Conservation (phyloP, 2,113 vertebrate species). For the Phalacrocorax pelagicus region DNA sequence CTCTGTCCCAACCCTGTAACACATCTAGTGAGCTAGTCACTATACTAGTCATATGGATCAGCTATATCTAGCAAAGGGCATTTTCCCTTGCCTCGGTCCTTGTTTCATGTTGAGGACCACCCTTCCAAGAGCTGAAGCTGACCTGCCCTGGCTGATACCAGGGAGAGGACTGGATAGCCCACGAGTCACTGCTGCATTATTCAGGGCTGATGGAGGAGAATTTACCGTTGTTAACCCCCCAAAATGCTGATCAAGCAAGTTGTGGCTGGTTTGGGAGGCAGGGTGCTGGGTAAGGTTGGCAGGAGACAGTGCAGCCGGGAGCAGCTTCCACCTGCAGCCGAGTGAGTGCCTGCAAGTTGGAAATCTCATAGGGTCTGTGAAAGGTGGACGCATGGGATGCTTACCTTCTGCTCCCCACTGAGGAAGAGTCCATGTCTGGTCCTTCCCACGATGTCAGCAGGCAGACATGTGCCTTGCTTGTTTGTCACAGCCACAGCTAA, state of each 20-base stretch:
- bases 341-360: accelerated
- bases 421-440: neutral
- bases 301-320: neutral
- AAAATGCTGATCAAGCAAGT: neutral
- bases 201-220: neutral
- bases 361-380: neutral
- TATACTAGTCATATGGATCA: neutral
- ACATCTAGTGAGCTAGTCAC: neutral
- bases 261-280: neutral
- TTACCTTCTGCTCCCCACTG: neutral
- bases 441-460: accelerated
- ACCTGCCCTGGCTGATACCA: neutral
- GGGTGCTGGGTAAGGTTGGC: accelerated
- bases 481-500: neutral
- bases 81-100: neutral
- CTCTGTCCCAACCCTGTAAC: neutral
- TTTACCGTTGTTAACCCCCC: neutral
- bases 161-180: neutral
- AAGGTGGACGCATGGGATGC: neutral
- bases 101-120: neutral
- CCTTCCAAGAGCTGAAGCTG: neutral
- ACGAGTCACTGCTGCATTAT: neutral
- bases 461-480: neutral
- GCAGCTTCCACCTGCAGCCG: neutral
- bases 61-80: neutral